Percentiles rank a stretch among this genome's conserved stretches.
phyloP scores from a whole-genome alignment of 2,113 vertebrate species.

The Trogon surrucura region DNA sequence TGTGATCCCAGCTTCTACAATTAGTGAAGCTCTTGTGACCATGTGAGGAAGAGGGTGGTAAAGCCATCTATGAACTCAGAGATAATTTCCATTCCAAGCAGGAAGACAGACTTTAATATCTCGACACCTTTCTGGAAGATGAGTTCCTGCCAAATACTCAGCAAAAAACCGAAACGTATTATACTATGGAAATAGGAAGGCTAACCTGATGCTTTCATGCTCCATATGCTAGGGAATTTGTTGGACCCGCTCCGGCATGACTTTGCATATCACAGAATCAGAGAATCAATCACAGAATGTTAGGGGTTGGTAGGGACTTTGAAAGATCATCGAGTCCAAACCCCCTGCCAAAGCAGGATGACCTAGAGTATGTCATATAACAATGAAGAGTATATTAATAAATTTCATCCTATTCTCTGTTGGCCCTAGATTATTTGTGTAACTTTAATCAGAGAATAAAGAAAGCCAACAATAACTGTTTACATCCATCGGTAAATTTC shows the following conservation, averaged over 20 bases:
- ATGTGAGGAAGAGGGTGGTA: not conserved
- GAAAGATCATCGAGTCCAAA: no score
- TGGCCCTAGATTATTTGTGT: not conserved
- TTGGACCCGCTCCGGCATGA: not conserved
- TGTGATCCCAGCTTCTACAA: not conserved
- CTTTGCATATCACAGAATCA: rapidly evolving
- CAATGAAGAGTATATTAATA: not conserved
- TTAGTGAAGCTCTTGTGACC: not conserved
- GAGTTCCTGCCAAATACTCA: not conserved
- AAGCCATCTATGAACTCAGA: not conserved
- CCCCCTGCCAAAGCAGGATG: no score
- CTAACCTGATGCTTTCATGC: not conserved
- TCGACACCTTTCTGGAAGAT: not conserved
- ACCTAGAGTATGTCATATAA: not conserved
- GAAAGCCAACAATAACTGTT: not conserved
- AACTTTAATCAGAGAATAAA: not conserved
- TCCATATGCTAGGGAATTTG: not conserved
- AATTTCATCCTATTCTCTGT: not conserved
- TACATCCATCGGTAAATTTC: not conserved
- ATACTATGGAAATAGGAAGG: not conserved
- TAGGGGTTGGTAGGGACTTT: no score
- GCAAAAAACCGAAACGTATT: not conserved
- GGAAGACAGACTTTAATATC: not conserved
- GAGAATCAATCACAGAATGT: no score
- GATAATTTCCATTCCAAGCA: not conserved